These are phyloP conservation scores for Athripsodes cinereus DNA, from an alignment of 2,888 invertebrate species.

Conservation along the genomic window DNA sequence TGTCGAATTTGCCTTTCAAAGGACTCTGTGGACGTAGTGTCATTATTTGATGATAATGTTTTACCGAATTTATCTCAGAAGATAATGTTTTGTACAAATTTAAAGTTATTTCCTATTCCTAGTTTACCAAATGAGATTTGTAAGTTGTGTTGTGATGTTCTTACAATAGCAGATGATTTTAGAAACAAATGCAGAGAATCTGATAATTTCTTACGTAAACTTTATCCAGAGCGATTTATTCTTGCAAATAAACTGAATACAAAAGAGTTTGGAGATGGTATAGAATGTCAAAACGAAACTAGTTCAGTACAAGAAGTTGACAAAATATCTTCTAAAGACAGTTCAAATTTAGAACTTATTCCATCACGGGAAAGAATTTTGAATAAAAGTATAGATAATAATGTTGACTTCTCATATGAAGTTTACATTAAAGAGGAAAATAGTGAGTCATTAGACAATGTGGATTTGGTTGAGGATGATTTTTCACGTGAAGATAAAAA, in stretches of 20 bases:
- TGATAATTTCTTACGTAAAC: constrained; percentile 33
- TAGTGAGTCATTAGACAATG: not conserved
- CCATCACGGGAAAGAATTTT: not conserved
- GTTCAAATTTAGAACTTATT: not conserved
- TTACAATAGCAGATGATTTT: constrained; percentile 11
- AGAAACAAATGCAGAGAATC: constrained; percentile 36
- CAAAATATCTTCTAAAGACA: not conserved
- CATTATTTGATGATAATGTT: constrained; percentile 8
- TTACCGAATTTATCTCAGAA: constrained; percentile 29
- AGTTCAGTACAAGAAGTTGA: not conserved
- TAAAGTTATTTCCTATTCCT: constrained; percentile 33
- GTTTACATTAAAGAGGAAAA: not conserved
- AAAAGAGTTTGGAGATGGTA: not conserved
- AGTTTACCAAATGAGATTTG: constrained; percentile 34
- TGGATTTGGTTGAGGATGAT: not conserved
- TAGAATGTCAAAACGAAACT: not conserved
- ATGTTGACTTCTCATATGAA: not conserved
- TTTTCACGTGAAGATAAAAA: not conserved
- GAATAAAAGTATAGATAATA: not conserved
- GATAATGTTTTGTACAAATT: constrained; percentile 38
- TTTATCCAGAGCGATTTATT: not conserved
- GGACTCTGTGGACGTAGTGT: not conserved
- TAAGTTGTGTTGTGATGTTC: constrained; percentile 1
- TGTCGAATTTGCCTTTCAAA: constrained; percentile 20
- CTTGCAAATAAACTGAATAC: constrained; percentile 1